Percentiles rank a stretch among this genome's conserved stretches.
phyloP scores from a whole-genome alignment of 2,888 invertebrate genomes.

The Synergus japonicus region DNA sequence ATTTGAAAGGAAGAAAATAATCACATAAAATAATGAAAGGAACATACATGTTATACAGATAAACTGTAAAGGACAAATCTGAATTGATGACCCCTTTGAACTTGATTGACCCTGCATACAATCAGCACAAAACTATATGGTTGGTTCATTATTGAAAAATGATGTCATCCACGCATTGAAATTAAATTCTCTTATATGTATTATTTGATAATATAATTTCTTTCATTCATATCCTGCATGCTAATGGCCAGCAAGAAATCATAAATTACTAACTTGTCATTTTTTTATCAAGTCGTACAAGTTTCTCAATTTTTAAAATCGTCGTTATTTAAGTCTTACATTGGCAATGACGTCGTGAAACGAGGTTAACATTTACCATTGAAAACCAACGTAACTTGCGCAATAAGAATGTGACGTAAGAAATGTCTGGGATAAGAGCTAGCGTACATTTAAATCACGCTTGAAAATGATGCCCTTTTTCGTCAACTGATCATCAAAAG shows the following conservation, averaged over 20 bases:
- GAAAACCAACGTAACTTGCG: slow-evolving; percentile 26
- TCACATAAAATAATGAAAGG: not conserved
- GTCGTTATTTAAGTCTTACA: not conserved
- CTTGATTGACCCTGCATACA: slow-evolving; percentile 31
- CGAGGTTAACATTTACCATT: slow-evolving; percentile 33
- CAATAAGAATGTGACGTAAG: slow-evolving; percentile 21
- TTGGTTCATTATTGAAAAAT: slow-evolving; percentile 20
- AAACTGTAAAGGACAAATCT: slow-evolving; percentile 36
- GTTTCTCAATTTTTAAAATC: not conserved
- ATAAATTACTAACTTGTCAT: too few relatives aligned
- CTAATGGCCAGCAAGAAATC: too few relatives aligned
- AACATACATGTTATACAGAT: slow-evolving; percentile 20
- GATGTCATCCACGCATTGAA: slow-evolving; percentile 25
- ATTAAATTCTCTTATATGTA: not conserved
- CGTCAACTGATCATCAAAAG: not conserved
- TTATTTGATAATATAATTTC: not conserved
- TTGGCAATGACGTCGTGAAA: slow-evolving; percentile 16
- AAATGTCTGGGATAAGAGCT: slow-evolving; percentile 9
- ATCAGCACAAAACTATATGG: slow-evolving; percentile 15
- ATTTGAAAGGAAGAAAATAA: not conserved
- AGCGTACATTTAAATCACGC: not conserved
- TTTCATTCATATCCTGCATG: too few relatives aligned
- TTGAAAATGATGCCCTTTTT: not conserved
- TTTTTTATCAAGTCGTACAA: not conserved
- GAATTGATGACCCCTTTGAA: slow-evolving; percentile 31